Base-by-base conservation (phyloP, 1,140 invertebrate genomes). In the Heterodera carotae region DNA sequence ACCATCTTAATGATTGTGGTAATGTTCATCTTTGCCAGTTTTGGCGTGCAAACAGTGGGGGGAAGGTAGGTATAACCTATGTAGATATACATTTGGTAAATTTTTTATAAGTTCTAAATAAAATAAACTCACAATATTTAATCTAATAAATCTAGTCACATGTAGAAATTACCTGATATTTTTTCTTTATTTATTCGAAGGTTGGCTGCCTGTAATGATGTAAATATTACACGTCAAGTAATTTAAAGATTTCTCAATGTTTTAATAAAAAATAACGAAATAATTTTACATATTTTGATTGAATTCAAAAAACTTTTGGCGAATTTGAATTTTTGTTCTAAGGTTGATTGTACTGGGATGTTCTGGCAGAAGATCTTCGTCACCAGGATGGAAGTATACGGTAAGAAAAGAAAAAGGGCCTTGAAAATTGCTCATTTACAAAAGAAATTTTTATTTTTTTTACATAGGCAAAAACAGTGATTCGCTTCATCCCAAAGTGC, bases 1-100 rank as follows among this genome's bases (percentile, higher is more conserved):
- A 98, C 96, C 0, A 95, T 97, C 15, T 90, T 99, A n/a, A 90
- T 99, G 36, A 96, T 99, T 83, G 91, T 99, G 1, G 90, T 99
- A 27, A 98, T 99, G 93, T 99, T 99, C 88, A 94, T 99, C 25
- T 99, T 99, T 89, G 96, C 97, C 64, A 97, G 94, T 88, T 99
- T 98, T 86, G 97, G 97, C 0, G 95, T 99, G 2, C 97, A 99
- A 87, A 89, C 98, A 60, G 98, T 97, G 88, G 97, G 97, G 15
- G 97, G 97, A 59, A 91, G 92, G 48, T 56, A 22, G n/a, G n/a
- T n/a, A n/a, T n/a, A n/a, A n/a, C n/a, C n/a, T n/a, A n/a, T n/a
- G n/a, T n/a, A n/a, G n/a, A n/a, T n/a, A n/a, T n/a, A n/a, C n/a
- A n/a, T n/a, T n/a, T n/a, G n/a, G n/a, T n/a, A n/a, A n/a, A n/a